A percentile compares a stretch with the other conserved stretches of the same genome.
Conservation (phyloP, 2,888 invertebrate genomes). For the Caenorhabditis sulstoni region DNA sequence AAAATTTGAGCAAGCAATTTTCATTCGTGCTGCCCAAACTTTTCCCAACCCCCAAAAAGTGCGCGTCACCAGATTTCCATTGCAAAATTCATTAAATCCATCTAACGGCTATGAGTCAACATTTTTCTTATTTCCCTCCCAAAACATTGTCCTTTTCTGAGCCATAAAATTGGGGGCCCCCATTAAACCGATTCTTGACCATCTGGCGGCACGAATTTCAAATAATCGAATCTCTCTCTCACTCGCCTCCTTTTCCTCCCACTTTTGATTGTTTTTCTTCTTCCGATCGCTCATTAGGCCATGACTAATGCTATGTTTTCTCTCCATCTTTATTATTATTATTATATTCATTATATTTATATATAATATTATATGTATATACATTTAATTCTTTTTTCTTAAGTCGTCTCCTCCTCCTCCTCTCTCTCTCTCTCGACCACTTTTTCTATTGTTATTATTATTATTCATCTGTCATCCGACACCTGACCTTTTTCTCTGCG, state of each 20-base stretch:
- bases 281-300: conserved; percentile 29
- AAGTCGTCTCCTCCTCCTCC: no score
- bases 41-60: no score
- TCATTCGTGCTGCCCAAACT: no score
- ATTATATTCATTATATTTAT: no score
- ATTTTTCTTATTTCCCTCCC: not conserved
- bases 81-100: no score
- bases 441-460: conserved; percentile 3
- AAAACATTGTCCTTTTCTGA: no score
- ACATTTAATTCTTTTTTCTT: no score
- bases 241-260: not conserved
- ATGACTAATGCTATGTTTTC: conserved; percentile 20
- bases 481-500: conserved; percentile 16
- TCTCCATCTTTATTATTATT: not conserved
- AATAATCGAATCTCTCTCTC: conserved; percentile 16
- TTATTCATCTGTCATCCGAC: not conserved
- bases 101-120: no score
- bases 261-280: conserved; percentile 33
- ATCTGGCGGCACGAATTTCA: conserved; percentile 35
- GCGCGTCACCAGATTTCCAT: no score
- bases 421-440: no score
- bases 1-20: no score
- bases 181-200: conserved; percentile 12
- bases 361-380: not conserved
- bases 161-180: not conserved